A percentile compares a stretch with the other conserved stretches of the same genome.
Evolutionary conservation across 2,113 vertebrate species (phyloP).

Genomic region (Dicaeum eximium): DNA sequence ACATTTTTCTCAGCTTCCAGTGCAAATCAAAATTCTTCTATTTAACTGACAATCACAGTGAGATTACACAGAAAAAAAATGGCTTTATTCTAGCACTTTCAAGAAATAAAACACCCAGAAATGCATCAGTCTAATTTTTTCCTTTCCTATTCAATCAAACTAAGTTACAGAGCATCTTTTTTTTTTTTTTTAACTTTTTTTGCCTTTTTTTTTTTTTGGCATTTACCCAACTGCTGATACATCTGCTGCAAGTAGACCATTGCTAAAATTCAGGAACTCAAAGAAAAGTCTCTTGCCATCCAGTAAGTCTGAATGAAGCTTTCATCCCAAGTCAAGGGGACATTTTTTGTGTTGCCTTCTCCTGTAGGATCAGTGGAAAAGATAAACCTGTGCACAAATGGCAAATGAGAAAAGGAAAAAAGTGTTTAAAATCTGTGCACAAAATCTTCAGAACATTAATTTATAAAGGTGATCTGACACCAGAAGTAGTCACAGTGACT

Average conservation of each 20-base stretch:
- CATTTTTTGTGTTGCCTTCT: background rate
- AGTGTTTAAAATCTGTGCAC: background rate
- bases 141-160: background rate
- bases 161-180: background rate
- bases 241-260: background rate
- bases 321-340: background rate
- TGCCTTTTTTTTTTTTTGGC: background rate
- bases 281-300: background rate
- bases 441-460: background rate
- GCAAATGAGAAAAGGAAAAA: background rate
- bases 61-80: background rate
- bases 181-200: too few species aligned
- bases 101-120: background rate
- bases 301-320: background rate
- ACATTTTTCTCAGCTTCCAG: background rate
- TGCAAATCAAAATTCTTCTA: background rate
- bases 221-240: background rate
- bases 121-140: background rate
- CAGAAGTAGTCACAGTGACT: background rate
- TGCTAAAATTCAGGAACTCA: background rate
- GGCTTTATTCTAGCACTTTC: background rate
- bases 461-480: background rate
- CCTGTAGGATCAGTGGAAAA: background rate
- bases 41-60: background rate
- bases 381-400: background rate